Evolutionary conservation across 2,113 vertebrate species (phyloP).

Genomic region (Eublepharis macularius): DNA sequence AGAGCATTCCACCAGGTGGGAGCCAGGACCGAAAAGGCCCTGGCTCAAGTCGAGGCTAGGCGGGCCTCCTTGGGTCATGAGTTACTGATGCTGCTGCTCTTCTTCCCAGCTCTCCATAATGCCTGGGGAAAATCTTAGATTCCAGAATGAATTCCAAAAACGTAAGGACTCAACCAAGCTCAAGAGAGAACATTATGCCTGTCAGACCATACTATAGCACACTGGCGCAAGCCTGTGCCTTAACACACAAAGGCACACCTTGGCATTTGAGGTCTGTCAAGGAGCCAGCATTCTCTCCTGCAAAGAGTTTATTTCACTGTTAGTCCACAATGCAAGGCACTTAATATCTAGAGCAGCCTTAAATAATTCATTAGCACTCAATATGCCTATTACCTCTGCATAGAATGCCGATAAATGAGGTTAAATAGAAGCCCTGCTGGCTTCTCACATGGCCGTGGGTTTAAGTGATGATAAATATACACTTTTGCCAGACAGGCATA

Average conservation of each 20-base stretch:
- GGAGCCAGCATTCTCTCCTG: conserved; percentile 11
- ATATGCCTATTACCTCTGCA: conserved; percentile 49
- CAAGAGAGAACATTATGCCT: background rate
- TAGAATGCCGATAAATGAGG: conserved; percentile 47
- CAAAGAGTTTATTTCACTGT: conserved; percentile 43
- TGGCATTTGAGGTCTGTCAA: conserved; percentile 3
- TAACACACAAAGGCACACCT: background rate
- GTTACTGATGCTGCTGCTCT: too few relatives aligned
- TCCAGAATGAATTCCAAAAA: too few relatives aligned
- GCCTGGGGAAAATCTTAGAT: background rate
- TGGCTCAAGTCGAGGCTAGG: too few relatives aligned
- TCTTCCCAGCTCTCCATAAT: background rate
- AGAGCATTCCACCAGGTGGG: too few relatives aligned
- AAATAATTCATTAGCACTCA: conserved; percentile 65
- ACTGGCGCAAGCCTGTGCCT: background rate
- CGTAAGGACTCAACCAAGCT: background rate
- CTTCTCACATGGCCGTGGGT: conserved; percentile 48
- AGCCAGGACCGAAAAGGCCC: too few relatives aligned
- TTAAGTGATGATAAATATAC: conserved; percentile 59
- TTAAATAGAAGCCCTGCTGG: conserved; percentile 57
- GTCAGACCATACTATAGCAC: too few relatives aligned
- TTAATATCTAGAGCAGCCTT: conserved; percentile 58
- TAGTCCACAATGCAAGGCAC: conserved; percentile 45
- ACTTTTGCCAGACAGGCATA: conserved; percentile 44
- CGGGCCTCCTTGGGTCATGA: too few relatives aligned